Conservation (phyloP, 2,113 vertebrate species). For the Ptilorrhoa leucosticta region DNA sequence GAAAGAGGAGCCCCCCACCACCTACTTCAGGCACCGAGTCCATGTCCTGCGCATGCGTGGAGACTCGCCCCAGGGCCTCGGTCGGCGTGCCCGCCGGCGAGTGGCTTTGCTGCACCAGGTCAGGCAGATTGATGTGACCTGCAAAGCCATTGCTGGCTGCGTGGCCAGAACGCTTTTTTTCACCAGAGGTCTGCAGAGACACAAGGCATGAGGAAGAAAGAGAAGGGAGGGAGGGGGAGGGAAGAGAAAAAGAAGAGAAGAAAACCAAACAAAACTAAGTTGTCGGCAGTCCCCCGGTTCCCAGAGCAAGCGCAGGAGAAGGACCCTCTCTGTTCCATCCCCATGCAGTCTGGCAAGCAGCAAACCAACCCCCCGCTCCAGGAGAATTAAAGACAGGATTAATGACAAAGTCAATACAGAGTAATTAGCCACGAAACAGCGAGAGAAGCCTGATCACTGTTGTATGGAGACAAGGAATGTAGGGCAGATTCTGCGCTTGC, state of each 20-base stretch:
- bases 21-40: slow-evolving; percentile 92
- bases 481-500: not conserved
- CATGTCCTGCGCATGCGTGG: slow-evolving; percentile 85
- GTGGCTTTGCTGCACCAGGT: slow-evolving; percentile 94
- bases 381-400: slow-evolving; percentile 37
- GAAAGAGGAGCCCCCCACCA: slow-evolving; percentile 58
- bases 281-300: not conserved
- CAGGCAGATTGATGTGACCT: slow-evolving; percentile 92
- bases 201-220: slow-evolving; percentile 60
- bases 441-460: not conserved
- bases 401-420: slow-evolving; percentile 20
- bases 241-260: not conserved
- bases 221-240: not conserved
- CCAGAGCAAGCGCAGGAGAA: not conserved
- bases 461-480: not conserved
- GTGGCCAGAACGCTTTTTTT: slow-evolving; percentile 88
- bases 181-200: slow-evolving; percentile 84
- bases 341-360: slow-evolving; percentile 5
- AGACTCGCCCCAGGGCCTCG: slow-evolving; percentile 79
- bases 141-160: slow-evolving; percentile 92
- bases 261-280: not conserved
- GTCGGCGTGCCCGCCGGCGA: slow-evolving; percentile 87
- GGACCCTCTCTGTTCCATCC: not conserved
- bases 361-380: not conserved
- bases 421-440: not conserved